These are phyloP conservation scores for Kryphioiulus occultus DNA, from an alignment of 2,888 invertebrate genomes.

Conservation along the genomic window DNA sequence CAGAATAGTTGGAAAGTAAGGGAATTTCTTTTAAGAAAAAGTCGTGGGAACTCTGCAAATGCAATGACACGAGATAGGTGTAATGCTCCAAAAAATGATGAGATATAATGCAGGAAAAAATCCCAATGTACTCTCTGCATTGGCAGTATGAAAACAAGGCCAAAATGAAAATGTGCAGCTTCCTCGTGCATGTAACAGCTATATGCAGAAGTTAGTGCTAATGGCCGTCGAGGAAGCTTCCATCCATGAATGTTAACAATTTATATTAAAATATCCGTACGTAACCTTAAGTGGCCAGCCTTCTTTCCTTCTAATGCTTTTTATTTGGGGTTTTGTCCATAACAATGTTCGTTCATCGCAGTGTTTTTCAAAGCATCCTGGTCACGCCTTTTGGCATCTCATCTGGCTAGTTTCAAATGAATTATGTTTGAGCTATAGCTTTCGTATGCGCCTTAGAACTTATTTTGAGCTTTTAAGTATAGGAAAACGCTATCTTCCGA, in stretches of 20 bases:
- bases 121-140: neutral
- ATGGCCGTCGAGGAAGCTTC: conserved; percentile 5
- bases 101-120: neutral
- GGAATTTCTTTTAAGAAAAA: no score
- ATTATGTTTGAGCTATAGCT: neutral
- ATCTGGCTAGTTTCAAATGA: neutral
- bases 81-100: neutral
- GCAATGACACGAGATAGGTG: neutral
- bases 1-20: no score
- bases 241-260: conserved; percentile 5
- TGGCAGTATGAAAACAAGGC: neutral
- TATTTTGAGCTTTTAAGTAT: no score
- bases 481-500: no score
- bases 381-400: neutral
- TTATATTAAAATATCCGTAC: neutral
- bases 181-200: neutral
- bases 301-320: neutral
- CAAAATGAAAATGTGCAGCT: neutral
- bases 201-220: neutral
- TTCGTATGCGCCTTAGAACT: no score
- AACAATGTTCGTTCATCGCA: neutral
- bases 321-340: neutral
- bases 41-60: no score
- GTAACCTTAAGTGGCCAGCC: neutral
- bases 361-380: neutral